Base-by-base conservation (phyloP, 2,888 invertebrate genomes). In the Oscheius myriophilus region DNA sequence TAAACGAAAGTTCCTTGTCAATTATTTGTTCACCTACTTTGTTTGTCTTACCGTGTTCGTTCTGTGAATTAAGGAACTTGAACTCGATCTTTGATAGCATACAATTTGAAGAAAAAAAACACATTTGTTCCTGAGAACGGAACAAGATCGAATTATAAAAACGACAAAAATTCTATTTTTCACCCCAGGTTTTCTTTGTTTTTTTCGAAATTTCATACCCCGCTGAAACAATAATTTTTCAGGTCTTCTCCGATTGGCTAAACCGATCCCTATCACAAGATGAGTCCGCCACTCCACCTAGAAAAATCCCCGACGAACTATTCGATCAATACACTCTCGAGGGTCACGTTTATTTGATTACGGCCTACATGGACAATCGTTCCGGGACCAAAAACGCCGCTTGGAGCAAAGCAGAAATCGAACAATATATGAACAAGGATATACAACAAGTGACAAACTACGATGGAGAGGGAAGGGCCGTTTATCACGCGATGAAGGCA, bases 401-500 rank as follows among this genome's bases (percentile, higher is more conserved):
- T 2, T 63, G 63, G 63, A 25, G 16, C 0, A 52, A 18, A 25
- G 6, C 25, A 14, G 41, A 18, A 7, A 63, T 63, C 39, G 63
- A 63, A 0, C 12, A 2, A 1, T 42, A 25, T 9, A 33, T 63
- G 18, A 41, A 52, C 18, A 25, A 12, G 1, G 41, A 63, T 41
- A 41, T 63, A 6, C 2, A 2, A 16, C 18, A n/a, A 1, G 41
- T 63, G 12, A 21, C 21, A 1, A 63, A 63, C 18, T 63, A 63
- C 33, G 63, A 2, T 1, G 63, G 63, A 53, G 63, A 63, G 41
- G 63, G 63, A 39, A 46, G 63, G 25, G 67, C 73, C 2, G 33
- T 76, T 25, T 68, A 54, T 26, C 51, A 71, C 42, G 72, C 76
- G 9, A 71, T 76, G 70, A 51, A 41, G 4, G 46, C 45, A 12